Percentiles rank a stretch among this genome's conserved stretches.
Conservation (phyloP, 2,113 vertebrate genomes). For the Polypterus senegalus region DNA sequence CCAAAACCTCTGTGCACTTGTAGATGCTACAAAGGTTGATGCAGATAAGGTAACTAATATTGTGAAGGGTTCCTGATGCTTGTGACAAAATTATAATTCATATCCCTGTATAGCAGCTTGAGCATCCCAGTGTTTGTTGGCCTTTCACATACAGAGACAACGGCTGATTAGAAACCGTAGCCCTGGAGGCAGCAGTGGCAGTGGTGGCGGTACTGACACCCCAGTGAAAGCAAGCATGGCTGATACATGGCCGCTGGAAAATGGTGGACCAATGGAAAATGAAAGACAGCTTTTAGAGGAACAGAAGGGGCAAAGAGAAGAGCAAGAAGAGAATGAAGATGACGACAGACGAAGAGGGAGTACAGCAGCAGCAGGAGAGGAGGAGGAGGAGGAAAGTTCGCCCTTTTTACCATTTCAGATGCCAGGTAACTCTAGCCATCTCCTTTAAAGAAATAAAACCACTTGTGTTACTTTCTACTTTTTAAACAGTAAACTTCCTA, state of each 20-base stretch:
- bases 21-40: too few species aligned
- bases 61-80: too few species aligned
- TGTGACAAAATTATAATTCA: too few species aligned
- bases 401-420: conserved; percentile 45
- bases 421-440: conserved; percentile 34
- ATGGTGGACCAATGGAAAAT: conserved; percentile 38
- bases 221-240: conserved; percentile 29
- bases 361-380: conserved; percentile 24
- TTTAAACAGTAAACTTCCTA: too few species aligned
- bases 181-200: conserved; percentile 29
- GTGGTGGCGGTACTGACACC: conserved; percentile 24
- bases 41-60: too few species aligned
- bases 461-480: too few species aligned
- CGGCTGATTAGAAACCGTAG: conserved; percentile 37
- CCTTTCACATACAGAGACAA: conserved; percentile 39
- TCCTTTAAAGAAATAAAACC: too few species aligned
- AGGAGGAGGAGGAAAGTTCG: conserved; percentile 31
- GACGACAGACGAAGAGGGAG: background rate
- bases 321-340: conserved; percentile 30
- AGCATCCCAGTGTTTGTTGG: too few species aligned
- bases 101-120: too few species aligned
- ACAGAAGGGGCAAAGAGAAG: conserved; percentile 18
- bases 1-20: too few species aligned
- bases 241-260: conserved; percentile 41
- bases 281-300: conserved; percentile 32